phyloP scores from a whole-genome alignment of 2,113 vertebrate species.

The Oncorhynchus mykiss region DNA sequence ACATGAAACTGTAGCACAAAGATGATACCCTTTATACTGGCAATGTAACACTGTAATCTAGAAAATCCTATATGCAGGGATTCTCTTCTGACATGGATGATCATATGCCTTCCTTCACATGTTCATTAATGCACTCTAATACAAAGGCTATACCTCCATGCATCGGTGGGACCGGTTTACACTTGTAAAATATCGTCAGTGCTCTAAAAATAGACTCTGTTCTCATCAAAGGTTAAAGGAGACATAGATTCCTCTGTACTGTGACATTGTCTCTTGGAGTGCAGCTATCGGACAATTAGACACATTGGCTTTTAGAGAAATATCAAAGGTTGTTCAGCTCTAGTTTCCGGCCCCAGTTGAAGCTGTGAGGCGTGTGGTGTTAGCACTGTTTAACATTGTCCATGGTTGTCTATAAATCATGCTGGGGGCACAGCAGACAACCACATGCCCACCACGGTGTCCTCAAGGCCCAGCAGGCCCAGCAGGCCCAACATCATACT shows the following conservation, averaged over 20 bases:
- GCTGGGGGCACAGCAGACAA: slow-evolving; percentile 36
- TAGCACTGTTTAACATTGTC: slow-evolving; percentile 49
- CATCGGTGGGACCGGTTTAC: slow-evolving; percentile 38
- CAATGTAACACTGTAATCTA: slow-evolving; percentile 15
- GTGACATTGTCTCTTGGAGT: slow-evolving; percentile 26
- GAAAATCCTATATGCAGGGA: slow-evolving; percentile 17
- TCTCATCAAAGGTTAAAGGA: slow-evolving; percentile 33
- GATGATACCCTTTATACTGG: slow-evolving; percentile 40
- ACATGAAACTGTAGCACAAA: slow-evolving; percentile 60
- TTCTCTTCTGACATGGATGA: slow-evolving; percentile 32
- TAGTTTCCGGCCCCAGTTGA: not conserved
- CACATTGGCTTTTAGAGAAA: slow-evolving; percentile 43
- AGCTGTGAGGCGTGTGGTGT: slow-evolving; percentile 25
- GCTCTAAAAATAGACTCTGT: slow-evolving; percentile 50
- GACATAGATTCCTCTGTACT: slow-evolving; percentile 27
- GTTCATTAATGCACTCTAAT: slow-evolving; percentile 19
- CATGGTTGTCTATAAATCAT: slow-evolving; percentile 40
- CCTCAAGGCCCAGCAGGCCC: too few relatives aligned
- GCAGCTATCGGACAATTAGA: slow-evolving; percentile 35
- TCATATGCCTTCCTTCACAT: slow-evolving; percentile 30
- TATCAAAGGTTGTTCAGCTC: slow-evolving; percentile 39
- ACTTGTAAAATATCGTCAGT: slow-evolving; percentile 43
- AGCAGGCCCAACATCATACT: too few relatives aligned
- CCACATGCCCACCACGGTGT: slow-evolving; percentile 16
- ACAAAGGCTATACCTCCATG: slow-evolving; percentile 13